Conservation (phyloP, 2,113 vertebrate species). For the Telmatochromis brichardi region DNA sequence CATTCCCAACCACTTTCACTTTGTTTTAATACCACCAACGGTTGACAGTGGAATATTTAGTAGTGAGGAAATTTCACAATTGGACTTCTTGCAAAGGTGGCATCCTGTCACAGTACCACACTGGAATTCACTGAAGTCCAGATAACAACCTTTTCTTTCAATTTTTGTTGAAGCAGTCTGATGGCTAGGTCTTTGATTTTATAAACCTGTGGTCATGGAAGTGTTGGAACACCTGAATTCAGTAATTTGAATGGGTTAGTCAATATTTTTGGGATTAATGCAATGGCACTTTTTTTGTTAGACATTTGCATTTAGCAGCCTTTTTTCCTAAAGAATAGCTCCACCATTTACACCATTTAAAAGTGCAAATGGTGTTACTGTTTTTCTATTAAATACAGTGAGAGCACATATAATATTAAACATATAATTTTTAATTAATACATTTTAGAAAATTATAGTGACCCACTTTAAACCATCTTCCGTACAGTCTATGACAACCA, state of each 20-base stretch:
- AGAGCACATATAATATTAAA: neutral
- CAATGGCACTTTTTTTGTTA: accelerated
- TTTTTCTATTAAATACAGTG: neutral
- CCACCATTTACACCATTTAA: neutral
- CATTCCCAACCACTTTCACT: neutral
- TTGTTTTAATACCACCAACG: neutral
- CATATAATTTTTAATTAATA: neutral
- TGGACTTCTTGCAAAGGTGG: neutral
- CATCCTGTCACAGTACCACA: neutral
- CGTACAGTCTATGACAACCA: neutral
- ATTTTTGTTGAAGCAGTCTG: neutral
- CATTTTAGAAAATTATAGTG: neutral
- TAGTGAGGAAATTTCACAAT: neutral
- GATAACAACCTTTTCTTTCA: neutral
- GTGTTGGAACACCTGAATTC: neutral
- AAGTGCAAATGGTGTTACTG: neutral
- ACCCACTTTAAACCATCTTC: neutral
- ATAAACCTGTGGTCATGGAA: neutral
- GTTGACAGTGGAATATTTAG: neutral
- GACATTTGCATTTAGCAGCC: neutral
- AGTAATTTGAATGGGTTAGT: accelerated
- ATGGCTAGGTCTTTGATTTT: neutral
- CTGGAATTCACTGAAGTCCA: neutral
- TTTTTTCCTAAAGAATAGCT: neutral
- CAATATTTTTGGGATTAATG: neutral